Evolutionary conservation across 2,797 vertebrate species (phyloP).

Genomic region (Ctenosaura bakeri): DNA sequence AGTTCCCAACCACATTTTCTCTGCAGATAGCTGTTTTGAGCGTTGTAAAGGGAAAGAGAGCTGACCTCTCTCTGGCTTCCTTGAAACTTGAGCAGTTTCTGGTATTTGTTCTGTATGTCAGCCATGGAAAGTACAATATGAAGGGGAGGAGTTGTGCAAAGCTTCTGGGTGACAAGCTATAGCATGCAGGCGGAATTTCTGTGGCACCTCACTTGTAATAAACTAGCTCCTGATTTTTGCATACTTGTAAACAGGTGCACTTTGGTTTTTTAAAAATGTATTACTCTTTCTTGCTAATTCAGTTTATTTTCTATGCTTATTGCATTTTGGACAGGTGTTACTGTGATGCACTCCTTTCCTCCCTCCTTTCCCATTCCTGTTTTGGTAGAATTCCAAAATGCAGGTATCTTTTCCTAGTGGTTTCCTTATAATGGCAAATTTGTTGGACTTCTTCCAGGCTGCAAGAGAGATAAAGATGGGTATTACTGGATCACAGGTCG

Average conservation of each 20-base stretch:
- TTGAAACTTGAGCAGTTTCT: neutral
- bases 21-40: neutral
- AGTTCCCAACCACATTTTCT: neutral
- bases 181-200: neutral
- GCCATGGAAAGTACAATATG: neutral
- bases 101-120: neutral
- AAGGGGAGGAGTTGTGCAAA: neutral
- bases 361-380: too few relatives aligned
- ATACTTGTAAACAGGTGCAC: neutral
- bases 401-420: neutral
- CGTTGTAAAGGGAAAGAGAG: too few relatives aligned
- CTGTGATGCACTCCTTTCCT: neutral
- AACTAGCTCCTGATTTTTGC: neutral
- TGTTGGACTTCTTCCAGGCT: constrained; percentile 83
- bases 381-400: neutral
- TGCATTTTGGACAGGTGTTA: neutral
- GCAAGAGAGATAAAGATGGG: constrained; percentile 93
- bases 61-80: neutral
- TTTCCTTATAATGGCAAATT: neutral
- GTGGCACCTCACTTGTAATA: neutral
- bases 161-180: neutral
- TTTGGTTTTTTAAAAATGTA: neutral
- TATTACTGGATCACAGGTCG: constrained; percentile 98
- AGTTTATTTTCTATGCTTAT: neutral
- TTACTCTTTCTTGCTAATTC: neutral